These are phyloP conservation scores for Chironomus tepperi DNA, from an alignment of 1,140 invertebrate genomes.

Conservation along the genomic window DNA sequence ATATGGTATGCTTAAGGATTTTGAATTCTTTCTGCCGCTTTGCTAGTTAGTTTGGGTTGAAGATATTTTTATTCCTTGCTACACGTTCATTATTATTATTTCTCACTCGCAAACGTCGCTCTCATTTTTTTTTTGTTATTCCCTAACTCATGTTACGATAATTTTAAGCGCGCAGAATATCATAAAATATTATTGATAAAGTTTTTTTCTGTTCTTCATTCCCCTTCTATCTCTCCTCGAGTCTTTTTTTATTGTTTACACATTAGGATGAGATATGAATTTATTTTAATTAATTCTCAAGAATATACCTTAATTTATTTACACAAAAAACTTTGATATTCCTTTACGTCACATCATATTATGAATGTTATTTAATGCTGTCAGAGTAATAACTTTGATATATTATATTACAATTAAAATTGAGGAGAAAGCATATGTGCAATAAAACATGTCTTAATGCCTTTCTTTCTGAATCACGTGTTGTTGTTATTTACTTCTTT, in stretches of 20 bases:
- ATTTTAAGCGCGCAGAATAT: constrained; percentile 4
- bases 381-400: no score
- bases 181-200: neutral
- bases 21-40: neutral
- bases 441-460: no score
- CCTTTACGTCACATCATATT: no score
- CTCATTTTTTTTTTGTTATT: neutral
- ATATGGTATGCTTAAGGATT: neutral
- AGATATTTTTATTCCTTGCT: neutral
- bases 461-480: neutral
- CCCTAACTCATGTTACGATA: neutral
- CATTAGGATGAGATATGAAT: neutral
- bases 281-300: neutral
- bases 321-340: neutral
- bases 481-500: constrained; percentile 2
- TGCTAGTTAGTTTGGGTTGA: no score
- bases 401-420: no score
- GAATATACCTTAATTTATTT: no score
- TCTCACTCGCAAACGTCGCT: neutral
- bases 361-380: no score
- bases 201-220: neutral
- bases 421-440: no score
- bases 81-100: neutral
- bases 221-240: neutral
- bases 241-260: neutral